These are phyloP conservation scores for Eulemur rufifrons DNA, from an alignment of 2,113 vertebrate genomes.

Conservation along the genomic window DNA sequence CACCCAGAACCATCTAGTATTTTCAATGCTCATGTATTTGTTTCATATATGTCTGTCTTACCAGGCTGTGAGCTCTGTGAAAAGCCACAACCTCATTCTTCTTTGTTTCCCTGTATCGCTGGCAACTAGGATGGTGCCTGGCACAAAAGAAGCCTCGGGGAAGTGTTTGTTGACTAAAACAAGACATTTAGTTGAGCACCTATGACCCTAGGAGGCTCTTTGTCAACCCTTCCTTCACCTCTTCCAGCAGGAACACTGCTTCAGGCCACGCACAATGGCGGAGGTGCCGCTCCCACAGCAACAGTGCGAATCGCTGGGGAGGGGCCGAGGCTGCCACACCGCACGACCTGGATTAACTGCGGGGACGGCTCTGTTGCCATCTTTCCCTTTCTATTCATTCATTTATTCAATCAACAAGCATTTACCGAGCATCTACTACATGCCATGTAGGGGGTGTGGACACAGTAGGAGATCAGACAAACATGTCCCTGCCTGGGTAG, in stretches of 20 bases:
- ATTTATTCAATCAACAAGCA: not conserved
- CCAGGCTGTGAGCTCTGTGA: not conserved
- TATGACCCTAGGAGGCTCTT: not conserved
- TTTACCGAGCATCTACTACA: not conserved
- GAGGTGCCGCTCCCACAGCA: not conserved
- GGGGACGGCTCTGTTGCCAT: not conserved
- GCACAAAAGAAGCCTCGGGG: not conserved
- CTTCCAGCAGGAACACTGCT: not conserved
- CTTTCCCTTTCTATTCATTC: not conserved
- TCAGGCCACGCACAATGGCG: not conserved
- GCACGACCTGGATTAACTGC: too few relatives aligned
- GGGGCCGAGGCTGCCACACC: not conserved
- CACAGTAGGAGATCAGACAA: not conserved
- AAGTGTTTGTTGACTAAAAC: not conserved
- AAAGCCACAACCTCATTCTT: not conserved
- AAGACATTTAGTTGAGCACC: not conserved
- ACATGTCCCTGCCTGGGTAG: not conserved
- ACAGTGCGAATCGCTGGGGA: not conserved
- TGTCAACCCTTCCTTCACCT: not conserved
- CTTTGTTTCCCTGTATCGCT: not conserved
- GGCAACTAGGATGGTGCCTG: not conserved
- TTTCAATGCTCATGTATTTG: not conserved
- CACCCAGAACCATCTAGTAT: not conserved
- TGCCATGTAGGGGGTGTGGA: not conserved
- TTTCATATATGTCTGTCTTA: not conserved